Evolutionary conservation across 2,797 vertebrate genomes (phyloP).

Genomic region (Poecile montanus): DNA sequence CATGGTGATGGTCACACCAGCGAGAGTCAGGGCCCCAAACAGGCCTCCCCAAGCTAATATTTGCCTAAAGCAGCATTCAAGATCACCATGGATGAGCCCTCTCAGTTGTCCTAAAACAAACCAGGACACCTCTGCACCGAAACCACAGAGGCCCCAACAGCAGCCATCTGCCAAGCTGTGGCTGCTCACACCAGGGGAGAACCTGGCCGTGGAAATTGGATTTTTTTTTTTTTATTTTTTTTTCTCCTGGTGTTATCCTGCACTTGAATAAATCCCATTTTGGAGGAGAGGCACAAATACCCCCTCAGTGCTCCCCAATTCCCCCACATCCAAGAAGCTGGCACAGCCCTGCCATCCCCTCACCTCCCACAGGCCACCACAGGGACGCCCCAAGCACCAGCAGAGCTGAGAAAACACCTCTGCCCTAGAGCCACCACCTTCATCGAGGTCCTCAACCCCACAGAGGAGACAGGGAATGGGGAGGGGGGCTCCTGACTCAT

Average conservation of each 20-base stretch:
- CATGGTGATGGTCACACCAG: background rate
- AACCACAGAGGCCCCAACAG: background rate
- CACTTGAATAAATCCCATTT: background rate
- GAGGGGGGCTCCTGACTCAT: background rate
- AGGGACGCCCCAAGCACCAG: background rate
- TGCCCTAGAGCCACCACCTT: background rate
- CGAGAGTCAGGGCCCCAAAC: fast-evolving
- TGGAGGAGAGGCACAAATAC: background rate
- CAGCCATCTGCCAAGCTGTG: background rate
- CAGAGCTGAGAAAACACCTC: constrained; percentile 28
- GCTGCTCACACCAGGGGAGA: background rate
- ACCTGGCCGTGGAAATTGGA: background rate
- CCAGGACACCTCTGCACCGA: background rate
- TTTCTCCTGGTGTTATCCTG: background rate
- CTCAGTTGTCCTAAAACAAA: background rate
- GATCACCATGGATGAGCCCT: background rate
- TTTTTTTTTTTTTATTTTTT: too few species aligned
- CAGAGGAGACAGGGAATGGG: background rate
- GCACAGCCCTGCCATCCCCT: background rate
- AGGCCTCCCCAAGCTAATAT: background rate
- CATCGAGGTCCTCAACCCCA: background rate
- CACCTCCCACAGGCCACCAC: background rate
- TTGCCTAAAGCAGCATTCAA: background rate
- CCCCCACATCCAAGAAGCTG: background rate
- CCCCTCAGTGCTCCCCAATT: background rate